Evolutionary conservation across 2,888 invertebrate species (phyloP).

Genomic region (Melanotus villosus): DNA sequence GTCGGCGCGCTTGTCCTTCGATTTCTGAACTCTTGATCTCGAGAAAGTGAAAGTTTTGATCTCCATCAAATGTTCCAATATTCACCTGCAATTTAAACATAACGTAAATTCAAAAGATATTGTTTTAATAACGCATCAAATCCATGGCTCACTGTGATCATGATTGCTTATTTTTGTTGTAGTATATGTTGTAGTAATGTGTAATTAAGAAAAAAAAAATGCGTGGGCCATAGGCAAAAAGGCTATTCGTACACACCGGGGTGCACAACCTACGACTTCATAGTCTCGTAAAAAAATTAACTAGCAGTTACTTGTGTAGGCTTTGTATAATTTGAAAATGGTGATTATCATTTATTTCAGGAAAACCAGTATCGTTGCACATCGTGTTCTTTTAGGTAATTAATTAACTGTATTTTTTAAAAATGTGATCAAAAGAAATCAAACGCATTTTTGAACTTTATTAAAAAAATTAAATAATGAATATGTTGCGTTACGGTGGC

Average conservation of each 20-base stretch:
- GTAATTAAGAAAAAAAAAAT: too few relatives aligned
- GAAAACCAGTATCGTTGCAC: not conserved
- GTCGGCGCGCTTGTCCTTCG: constrained; percentile 8
- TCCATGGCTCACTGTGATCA: not conserved
- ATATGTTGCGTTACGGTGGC: too few relatives aligned
- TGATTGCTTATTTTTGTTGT: not conserved
- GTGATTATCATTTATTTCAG: not conserved
- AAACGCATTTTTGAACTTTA: not conserved
- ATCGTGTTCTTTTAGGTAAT: not conserved
- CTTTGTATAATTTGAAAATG: not conserved
- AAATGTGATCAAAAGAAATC: not conserved
- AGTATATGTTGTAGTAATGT: too few relatives aligned
- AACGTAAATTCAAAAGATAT: not conserved
- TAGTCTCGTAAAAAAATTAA: constrained; percentile 1
- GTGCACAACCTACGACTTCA: not conserved
- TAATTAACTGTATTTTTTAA: not conserved
- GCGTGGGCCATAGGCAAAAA: too few relatives aligned
- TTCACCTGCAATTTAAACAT: not conserved
- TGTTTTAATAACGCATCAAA: too few relatives aligned
- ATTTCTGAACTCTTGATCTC: constrained; percentile 28
- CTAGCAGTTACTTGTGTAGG: not conserved
- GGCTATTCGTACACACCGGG: not conserved
- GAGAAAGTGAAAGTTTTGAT: constrained; percentile 30
- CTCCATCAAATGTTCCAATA: constrained; percentile 15
- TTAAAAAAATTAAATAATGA: not conserved